Conservation (phyloP, 2,888 invertebrate genomes). For the Minunthozetes semirufus region DNA sequence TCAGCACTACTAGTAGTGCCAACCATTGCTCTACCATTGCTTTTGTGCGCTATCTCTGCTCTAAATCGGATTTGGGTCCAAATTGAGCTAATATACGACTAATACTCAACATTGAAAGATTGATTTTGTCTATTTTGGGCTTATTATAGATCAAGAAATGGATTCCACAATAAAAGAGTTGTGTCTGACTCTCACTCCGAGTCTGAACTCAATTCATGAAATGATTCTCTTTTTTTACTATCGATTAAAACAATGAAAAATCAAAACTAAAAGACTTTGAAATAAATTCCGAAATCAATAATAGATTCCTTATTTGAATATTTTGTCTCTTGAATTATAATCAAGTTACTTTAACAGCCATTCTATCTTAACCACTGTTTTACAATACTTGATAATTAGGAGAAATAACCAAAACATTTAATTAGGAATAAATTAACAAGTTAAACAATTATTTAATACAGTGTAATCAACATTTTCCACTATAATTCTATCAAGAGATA, state of each 20-base stretch:
- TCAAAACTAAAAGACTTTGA: neutral
- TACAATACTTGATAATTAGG: no score
- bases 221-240: neutral
- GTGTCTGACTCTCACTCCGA: neutral
- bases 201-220: neutral
- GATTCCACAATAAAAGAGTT: neutral
- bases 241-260: neutral
- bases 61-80: constrained; percentile 27
- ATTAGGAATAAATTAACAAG: no score
- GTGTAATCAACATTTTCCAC: no score
- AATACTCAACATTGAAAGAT: constrained; percentile 4
- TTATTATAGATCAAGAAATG: constrained; percentile 18
- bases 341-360: no score
- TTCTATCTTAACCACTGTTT: no score
- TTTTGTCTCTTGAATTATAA: no score
- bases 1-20: constrained; percentile 23
- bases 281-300: no score
- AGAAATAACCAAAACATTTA: no score
- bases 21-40: neutral
- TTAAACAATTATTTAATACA: no score
- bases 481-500: no score
- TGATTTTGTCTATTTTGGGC: constrained; percentile 15
- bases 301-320: no score
- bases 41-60: neutral
- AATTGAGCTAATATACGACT: constrained; percentile 21